These are phyloP conservation scores for Epistrophe eligans DNA, from an alignment of 2,888 invertebrate genomes.

Conservation along the genomic window DNA sequence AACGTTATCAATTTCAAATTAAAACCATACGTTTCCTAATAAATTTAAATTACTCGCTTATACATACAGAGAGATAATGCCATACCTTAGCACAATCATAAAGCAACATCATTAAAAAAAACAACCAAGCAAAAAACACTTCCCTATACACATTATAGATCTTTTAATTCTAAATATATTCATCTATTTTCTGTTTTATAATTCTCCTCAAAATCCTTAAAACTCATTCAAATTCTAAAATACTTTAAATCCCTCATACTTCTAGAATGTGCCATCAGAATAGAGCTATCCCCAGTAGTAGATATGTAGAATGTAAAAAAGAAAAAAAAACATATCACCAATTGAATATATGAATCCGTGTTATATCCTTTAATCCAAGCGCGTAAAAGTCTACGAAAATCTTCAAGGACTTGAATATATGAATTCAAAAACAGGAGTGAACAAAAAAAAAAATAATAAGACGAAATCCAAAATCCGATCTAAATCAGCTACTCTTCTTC, in stretches of 20 bases:
- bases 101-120: neutral
- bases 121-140: too few species aligned
- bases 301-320: neutral
- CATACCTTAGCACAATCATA: neutral
- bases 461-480: constrained; percentile 31
- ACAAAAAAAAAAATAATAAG: constrained; percentile 27
- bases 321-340: constrained; percentile 40
- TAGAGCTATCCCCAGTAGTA: neutral
- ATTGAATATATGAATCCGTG: constrained; percentile 63
- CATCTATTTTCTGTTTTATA: constrained; percentile 11
- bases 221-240: constrained; percentile 31
- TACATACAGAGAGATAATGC: neutral
- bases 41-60: neutral
- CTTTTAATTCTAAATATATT: constrained; percentile 1
- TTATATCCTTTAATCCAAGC: constrained; percentile 52
- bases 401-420: constrained; percentile 28
- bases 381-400: constrained; percentile 56
- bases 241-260: constrained; percentile 14
- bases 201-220: constrained; percentile 5
- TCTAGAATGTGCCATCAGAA: neutral
- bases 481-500: constrained; percentile 45
- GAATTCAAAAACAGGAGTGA: constrained; percentile 9
- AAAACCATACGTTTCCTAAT: neutral
- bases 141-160: neutral
- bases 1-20: neutral